Percentiles rank a stretch among this genome's conserved stretches.
phyloP scores from a whole-genome alignment of 2,888 invertebrate genomes.

The Eledone cirrhosa region DNA sequence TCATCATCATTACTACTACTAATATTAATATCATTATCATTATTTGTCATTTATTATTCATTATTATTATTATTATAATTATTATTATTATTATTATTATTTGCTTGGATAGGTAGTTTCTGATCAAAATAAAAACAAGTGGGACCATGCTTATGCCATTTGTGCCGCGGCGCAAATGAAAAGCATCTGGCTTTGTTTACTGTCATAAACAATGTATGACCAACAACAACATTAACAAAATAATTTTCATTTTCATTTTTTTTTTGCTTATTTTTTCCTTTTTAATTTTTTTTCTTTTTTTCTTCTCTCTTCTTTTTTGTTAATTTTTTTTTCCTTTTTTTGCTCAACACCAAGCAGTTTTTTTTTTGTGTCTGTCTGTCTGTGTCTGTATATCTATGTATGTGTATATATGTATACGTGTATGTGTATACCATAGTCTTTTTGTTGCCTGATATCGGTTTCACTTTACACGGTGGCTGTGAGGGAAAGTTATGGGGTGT shows the following conservation, averaged over 20 bases:
- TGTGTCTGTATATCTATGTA: no score
- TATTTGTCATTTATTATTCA: not conserved
- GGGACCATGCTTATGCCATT: slow-evolving; percentile 19
- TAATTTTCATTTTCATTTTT: not conserved
- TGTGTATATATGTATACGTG: no score
- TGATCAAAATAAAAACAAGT: not conserved
- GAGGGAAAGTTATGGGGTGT: no score
- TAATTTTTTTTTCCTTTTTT: not conserved
- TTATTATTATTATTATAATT: not conserved
- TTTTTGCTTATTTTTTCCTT: not conserved
- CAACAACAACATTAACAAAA: slow-evolving; percentile 19
- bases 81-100: slow-evolving; percentile 1
- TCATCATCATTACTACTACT: not conserved
- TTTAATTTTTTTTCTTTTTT: not conserved
- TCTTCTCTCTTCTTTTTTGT: not conserved
- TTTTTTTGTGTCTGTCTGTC: no score
- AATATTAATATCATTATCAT: not conserved
- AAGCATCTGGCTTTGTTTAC: slow-evolving; percentile 25
- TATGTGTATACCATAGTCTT: no score
- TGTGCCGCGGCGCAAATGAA: slow-evolving; percentile 21
- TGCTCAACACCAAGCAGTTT: slow-evolving; percentile 8
- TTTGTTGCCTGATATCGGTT: no score
- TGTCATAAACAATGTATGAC: slow-evolving; percentile 26
- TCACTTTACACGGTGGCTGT: no score
- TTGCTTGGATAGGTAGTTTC: not conserved